Evolutionary conservation across 1,140 invertebrate genomes (phyloP).

Genomic region (Berghia stephanieae): DNA sequence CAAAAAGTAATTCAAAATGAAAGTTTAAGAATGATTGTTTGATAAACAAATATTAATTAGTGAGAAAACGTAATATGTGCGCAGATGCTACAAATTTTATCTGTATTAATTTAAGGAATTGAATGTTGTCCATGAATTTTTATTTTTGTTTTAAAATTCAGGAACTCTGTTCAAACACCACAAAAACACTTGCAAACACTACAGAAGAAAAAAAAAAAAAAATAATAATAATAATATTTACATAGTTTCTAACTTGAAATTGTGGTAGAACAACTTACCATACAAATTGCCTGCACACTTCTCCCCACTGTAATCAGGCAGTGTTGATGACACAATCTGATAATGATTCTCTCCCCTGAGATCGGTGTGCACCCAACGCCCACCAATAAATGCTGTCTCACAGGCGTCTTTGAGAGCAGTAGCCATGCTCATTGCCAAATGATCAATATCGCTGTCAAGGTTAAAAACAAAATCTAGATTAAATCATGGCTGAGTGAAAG

Average conservation of each 20-base stretch:
- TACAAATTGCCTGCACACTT: constrained; percentile 22
- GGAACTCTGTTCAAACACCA: too few species aligned
- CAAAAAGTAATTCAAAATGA: too few species aligned
- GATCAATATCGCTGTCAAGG: not conserved
- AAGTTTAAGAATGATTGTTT: too few species aligned
- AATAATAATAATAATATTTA: constrained; percentile 12
- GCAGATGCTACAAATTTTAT: too few species aligned
- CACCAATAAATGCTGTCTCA: constrained; percentile 32
- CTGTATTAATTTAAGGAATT: too few species aligned
- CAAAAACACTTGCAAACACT: too few species aligned
- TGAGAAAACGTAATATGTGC: too few species aligned
- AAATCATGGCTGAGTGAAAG: not conserved
- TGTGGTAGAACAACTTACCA: not conserved
- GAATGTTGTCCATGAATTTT: too few species aligned
- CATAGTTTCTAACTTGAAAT: not conserved
- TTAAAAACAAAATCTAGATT: not conserved
- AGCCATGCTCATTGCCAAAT: constrained; percentile 32
- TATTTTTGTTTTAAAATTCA: too few species aligned
- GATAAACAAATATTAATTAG: too few species aligned
- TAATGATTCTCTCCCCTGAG: constrained; percentile 29
- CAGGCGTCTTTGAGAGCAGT: constrained; percentile 30
- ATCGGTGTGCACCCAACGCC: constrained; percentile 28
- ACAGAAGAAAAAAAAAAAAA: not conserved
- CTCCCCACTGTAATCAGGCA: constrained; percentile 31
- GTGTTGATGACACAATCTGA: constrained; percentile 8